Evolutionary conservation across 2,888 invertebrate species (phyloP), one percentile per base, ranked within the genome.

Genomic region (Xanthia icteritia): DNA sequence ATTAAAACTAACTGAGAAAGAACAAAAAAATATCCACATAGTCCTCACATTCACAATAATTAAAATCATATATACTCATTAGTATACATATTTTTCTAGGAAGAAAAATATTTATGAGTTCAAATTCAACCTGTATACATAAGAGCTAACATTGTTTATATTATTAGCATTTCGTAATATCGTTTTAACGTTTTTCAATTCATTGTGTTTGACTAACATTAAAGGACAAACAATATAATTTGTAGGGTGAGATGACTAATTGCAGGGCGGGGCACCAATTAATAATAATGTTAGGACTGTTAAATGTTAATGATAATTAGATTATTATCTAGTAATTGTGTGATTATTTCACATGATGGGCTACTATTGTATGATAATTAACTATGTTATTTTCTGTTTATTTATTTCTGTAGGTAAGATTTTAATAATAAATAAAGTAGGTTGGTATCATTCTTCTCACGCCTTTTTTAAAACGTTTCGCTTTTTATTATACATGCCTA

Each of bases 211-310:
- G 48, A 9, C n/a, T 23, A 31, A 58, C 17, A 78, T 64, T 65
- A 15, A 39, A 73, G 45, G 45, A 60, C 36, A 60, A 65, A 80
- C 56, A 54, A 51, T 60, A 36, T 48, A 36, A 11, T 39, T 39
- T 54, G n/a, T 66, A 81, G 60, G 65, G 81, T 61, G n/a, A 66
- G 31, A 31, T 79, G 15, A 79, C 39, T 20, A 48, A 74, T 81
- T 66, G 15, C 9, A 17, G 60, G 20, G 15, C 39, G 17, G 27
- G 23, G 13, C 45, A 56, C 15, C 36, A 81, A 74, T 79, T 81
- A 81, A 45, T 66, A 42, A 45, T 13, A 42, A n/a, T 54, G 31
- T 39, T 36, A 56, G 75, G 2, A 63, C n/a, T 75, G n/a, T 42
- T 67, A 72, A 72, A 78, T 51, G 60, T 72, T 31, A 31, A 31